phyloP scores from a whole-genome alignment of 35 echinoderm and acorn worm species.

The Eucidaris tribuloides region DNA sequence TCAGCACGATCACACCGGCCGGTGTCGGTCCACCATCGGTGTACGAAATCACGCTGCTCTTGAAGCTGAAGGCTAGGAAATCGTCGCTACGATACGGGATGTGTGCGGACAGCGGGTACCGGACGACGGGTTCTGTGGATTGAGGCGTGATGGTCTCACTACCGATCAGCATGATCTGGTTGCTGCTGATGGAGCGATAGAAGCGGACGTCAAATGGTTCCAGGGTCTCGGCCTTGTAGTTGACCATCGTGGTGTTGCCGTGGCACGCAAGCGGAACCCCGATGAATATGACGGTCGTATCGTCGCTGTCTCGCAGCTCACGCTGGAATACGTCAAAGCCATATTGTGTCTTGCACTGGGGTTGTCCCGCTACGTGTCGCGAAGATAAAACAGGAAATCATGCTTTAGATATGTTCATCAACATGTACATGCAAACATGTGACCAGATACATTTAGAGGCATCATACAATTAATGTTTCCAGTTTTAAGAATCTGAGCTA shows the following conservation, averaged over 20 bases:
- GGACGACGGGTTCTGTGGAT: neutral
- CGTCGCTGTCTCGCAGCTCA: neutral
- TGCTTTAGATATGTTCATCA: too few relatives aligned
- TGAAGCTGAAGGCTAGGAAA: neutral
- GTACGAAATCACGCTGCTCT: neutral
- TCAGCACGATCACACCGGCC: neutral
- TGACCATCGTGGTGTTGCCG: neutral
- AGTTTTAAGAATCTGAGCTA: too few relatives aligned
- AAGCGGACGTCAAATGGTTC: slow-evolving; percentile 22
- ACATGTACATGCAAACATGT: too few relatives aligned
- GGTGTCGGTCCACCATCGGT: neutral
- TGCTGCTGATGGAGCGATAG: neutral
- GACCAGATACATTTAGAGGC: too few relatives aligned
- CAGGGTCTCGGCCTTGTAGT: neutral
- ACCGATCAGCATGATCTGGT: neutral
- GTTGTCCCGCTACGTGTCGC: neutral
- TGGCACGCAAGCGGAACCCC: slow-evolving; percentile 3
- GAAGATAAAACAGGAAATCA: neutral
- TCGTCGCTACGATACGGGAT: neutral
- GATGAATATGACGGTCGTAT: neutral
- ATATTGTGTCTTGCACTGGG: neutral
- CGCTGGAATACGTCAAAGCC: slow-evolving; percentile 5
- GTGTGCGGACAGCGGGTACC: neutral
- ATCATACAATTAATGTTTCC: too few relatives aligned
- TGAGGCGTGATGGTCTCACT: neutral